phyloP scores from a whole-genome alignment of 2,888 invertebrate species.

The Rhagonycha fulva region DNA sequence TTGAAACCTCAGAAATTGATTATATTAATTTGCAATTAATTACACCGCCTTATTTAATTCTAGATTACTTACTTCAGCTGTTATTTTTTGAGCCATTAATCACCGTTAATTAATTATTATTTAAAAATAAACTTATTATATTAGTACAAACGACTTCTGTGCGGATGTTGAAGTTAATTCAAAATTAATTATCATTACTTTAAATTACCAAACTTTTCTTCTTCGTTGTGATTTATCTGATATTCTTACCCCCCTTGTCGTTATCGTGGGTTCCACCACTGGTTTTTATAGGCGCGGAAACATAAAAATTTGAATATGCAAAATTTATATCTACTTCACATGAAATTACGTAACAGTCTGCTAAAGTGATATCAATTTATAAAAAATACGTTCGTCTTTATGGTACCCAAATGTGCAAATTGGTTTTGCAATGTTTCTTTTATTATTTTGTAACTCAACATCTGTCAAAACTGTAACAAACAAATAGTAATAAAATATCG shows the following conservation, averaged over 20 bases:
- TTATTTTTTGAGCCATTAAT: not conserved
- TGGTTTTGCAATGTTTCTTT: slow-evolving; percentile 20
- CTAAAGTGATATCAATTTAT: slow-evolving; percentile 12
- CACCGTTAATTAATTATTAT: not conserved
- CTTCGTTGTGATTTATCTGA: not conserved
- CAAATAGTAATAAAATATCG: not conserved
- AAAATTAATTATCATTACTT: not conserved
- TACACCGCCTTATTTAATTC: not conserved
- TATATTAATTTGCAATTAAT: not conserved
- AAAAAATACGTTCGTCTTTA: slow-evolving; percentile 12
- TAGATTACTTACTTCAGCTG: not conserved
- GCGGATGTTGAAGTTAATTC: not conserved
- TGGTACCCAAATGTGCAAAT: slow-evolving; percentile 20
- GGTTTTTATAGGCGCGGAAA: not conserved
- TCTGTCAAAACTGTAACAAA: slow-evolving; percentile 13
- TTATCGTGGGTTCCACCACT: not conserved
- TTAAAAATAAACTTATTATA: not conserved
- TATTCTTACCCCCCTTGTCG: not conserved
- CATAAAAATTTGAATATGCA: not conserved
- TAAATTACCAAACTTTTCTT: not conserved
- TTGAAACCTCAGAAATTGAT: not conserved
- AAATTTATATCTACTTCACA: slow-evolving; percentile 5
- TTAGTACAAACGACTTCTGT: not conserved
- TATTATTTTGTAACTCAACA: slow-evolving; percentile 20
- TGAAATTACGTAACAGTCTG: slow-evolving; percentile 6